Conservation (phyloP, 2,888 invertebrate species). For the Pachydiplax longipennis region DNA sequence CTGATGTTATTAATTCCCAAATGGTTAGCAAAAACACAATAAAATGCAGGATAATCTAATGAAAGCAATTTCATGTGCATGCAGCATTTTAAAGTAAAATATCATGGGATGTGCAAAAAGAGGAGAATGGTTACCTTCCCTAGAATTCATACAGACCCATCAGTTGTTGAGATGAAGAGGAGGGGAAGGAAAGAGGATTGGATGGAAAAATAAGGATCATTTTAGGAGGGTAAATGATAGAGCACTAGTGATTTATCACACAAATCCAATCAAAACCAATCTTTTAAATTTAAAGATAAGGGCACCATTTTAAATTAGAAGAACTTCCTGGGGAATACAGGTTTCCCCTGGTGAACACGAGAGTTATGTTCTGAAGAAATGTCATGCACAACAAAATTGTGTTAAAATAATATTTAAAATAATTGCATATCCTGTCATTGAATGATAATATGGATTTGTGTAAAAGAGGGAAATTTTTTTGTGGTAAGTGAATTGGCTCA, state of each 20-base stretch:
- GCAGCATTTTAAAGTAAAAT: background rate
- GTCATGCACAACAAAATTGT: too few relatives aligned
- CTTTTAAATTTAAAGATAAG: background rate
- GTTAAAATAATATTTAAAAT: too few relatives aligned
- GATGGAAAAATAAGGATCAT: background rate
- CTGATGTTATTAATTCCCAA: background rate
- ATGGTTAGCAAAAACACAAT: background rate
- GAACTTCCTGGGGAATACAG: background rate
- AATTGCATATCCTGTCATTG: too few relatives aligned
- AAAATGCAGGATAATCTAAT: background rate
- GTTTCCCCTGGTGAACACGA: too few relatives aligned
- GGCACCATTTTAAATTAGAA: background rate
- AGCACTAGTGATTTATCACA: conserved; percentile 31
- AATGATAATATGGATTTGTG: too few relatives aligned
- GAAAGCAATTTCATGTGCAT: background rate
- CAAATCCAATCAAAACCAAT: too few relatives aligned
- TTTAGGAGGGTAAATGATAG: background rate
- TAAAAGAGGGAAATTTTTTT: too few relatives aligned
- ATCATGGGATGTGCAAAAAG: background rate
- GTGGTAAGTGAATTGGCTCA: too few relatives aligned
- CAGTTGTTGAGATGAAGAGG: background rate
- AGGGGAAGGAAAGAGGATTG: background rate
- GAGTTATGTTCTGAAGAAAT: too few relatives aligned
- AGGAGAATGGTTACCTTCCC: conserved; percentile 25
- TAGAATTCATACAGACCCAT: conserved; percentile 22